A percentile compares a stretch with the other conserved stretches of the same genome.
Evolutionary conservation across 1,140 invertebrate genomes (phyloP).

Genomic region (Sycophaga agraensis): DNA sequence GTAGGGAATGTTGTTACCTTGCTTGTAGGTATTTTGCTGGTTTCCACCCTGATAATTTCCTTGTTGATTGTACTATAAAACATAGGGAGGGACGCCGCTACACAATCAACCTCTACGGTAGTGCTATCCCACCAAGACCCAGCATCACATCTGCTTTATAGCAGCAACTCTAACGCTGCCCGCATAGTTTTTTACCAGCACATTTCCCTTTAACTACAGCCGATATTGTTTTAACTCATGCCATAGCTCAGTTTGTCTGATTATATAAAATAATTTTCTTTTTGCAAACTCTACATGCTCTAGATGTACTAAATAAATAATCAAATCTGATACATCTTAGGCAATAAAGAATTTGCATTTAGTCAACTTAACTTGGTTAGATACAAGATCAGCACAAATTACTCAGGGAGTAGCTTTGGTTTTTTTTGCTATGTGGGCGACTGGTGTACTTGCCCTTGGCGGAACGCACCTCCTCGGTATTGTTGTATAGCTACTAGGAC

Average conservation of each 20-base stretch:
- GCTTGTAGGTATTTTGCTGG: constrained; percentile 41
- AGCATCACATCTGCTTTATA: constrained; percentile 49
- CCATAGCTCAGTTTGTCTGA: constrained; percentile 41
- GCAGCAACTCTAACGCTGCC: constrained; percentile 48
- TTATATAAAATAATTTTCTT: constrained; percentile 21
- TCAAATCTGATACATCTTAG: neutral
- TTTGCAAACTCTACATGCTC: neutral
- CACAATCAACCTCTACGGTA: constrained; percentile 59
- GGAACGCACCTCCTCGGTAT: constrained; percentile 58
- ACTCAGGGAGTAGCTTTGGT: constrained; percentile 42
- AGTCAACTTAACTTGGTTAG: constrained; percentile 43
- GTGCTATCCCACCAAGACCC: constrained; percentile 57
- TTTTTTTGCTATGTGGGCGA: constrained; percentile 54
- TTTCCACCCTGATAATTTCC: constrained; percentile 45
- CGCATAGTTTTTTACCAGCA: constrained; percentile 48
- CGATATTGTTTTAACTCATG: constrained; percentile 44
- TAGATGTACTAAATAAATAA: neutral
- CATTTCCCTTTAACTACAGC: constrained; percentile 40
- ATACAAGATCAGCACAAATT: constrained; percentile 47
- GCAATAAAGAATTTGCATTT: neutral
- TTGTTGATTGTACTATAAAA: constrained; percentile 52
- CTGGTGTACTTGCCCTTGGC: constrained; percentile 56
- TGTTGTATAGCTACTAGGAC: constrained; percentile 59
- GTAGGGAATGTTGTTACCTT: constrained; percentile 32
- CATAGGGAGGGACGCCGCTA: constrained; percentile 57